These are phyloP conservation scores for Coreius guichenoti DNA, from an alignment of 2,797 vertebrate genomes.

Conservation along the genomic window DNA sequence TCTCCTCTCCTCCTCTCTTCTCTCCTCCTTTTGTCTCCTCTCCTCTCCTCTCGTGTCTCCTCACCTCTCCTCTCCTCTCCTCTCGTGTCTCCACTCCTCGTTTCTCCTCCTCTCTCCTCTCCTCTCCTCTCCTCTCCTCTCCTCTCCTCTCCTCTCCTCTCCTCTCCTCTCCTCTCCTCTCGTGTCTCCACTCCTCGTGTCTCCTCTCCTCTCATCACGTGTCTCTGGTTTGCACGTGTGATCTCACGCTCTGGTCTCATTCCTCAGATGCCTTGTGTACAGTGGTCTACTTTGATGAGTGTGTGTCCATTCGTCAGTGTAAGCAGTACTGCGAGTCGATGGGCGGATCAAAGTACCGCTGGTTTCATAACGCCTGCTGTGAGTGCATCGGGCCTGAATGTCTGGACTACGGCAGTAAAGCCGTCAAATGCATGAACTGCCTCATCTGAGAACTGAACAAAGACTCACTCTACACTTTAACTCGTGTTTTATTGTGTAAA, in stretches of 20 bases:
- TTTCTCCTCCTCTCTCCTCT: too few species aligned
- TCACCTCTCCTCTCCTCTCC: background rate
- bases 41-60: accelerated
- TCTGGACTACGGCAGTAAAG: conserved; percentile 96
- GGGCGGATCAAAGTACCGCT: conserved; percentile 99
- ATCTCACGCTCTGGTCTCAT: conserved; percentile 6
- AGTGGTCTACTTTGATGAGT: conserved; percentile 98
- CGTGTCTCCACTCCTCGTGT: too few species aligned
- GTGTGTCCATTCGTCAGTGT: conserved; percentile 98
- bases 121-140: background rate
- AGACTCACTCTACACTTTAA: background rate
- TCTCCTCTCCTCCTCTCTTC: accelerated
- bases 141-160: background rate
- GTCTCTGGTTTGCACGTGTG: background rate
- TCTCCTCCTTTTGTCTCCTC: accelerated
- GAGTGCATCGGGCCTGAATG: conserved; percentile 98
- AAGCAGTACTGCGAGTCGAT: conserved; percentile 98
- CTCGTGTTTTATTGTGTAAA: conserved; percentile 14
- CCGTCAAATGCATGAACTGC: conserved; percentile 97
- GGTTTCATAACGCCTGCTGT: conserved; percentile 99
- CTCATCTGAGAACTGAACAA: conserved; percentile 83
- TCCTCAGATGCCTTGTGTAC: conserved; percentile 93
- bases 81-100: background rate
- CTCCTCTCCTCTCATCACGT: background rate
- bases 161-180: accelerated